Base-by-base conservation (phyloP, 2,888 invertebrate genomes). In the Melitaea athalia region DNA sequence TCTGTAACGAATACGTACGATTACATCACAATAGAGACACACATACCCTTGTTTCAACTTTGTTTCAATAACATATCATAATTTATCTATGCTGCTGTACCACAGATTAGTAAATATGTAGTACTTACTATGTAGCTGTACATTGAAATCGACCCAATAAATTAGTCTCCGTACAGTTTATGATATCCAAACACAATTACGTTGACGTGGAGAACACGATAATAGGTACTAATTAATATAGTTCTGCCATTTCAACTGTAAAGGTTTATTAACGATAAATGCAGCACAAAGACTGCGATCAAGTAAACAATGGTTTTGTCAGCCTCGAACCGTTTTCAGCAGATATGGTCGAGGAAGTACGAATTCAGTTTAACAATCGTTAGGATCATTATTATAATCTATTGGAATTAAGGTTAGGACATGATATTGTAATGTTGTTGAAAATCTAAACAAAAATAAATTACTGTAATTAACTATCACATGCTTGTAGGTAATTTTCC, bases 221-320 rank as follows among this genome's bases (percentile, higher is more conserved):
- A 80, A 75, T 74, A n/a, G n/a, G n/a, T n/a, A 72, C 76, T 79
- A 80, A 82, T 84, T 81, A 83, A 82, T 81, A 78, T 76, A 72
- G 69, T 72, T 72, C 72, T 67, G 68, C 66, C 68, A 74, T 77
- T 72, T 67, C 69, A 71, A 73, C 77, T 77, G 78, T 80, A 76
- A 78, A 72, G 62, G 63, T 64, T 70, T 73, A 73, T 72, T 71
- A 68, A 69, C 81, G 79, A 79, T 83, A 83, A 83, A 81, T 45
- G 83, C 73, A 76, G 74, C 74, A 81, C 81, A 80, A 83, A 82
- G 82, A 79, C 71, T 75, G 72, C 69, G 68, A 8, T 73, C 77
- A 74, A 62, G 67, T 62, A 75, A 79, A 85, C 85, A 85, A 83
- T 81, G 79, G 75, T 76, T 76, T 77, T 76, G 77, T 66, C 50